Evolutionary conservation across 2,113 vertebrate species (phyloP).

Genomic region (Otis tarda): DNA sequence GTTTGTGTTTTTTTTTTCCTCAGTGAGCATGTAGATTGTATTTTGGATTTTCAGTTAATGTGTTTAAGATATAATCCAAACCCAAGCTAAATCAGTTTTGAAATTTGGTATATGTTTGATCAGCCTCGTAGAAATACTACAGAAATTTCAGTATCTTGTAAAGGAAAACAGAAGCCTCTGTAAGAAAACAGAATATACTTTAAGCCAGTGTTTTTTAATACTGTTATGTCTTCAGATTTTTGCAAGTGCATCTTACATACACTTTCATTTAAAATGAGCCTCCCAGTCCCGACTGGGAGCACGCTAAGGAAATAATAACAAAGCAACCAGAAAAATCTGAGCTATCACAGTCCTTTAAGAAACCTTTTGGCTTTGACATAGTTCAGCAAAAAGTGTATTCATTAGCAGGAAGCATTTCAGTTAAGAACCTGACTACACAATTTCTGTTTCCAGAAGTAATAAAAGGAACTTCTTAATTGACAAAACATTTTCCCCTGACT

Average conservation of each 20-base stretch:
- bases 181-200: not conserved
- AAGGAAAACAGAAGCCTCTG: not conserved
- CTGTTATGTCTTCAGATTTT: not conserved
- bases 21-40: not conserved
- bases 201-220: not conserved
- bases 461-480: not conserved
- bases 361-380: not conserved
- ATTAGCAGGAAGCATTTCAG: not conserved
- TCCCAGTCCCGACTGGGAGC: not conserved
- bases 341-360: not conserved
- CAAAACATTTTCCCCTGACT: not conserved
- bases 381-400: not conserved
- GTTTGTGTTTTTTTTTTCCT: not conserved
- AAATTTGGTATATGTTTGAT: not conserved
- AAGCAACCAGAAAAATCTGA: not conserved
- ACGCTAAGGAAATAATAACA: not conserved
- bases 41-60: not conserved
- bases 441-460: not conserved
- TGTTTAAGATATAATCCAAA: not conserved
- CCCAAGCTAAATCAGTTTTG: not conserved
- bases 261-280: not conserved
- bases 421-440: not conserved
- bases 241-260: not conserved
- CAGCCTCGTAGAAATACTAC: not conserved
- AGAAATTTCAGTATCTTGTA: not conserved